These are phyloP conservation scores for Masticophis lateralis DNA, from an alignment of 2,797 vertebrate genomes.

Conservation along the genomic window DNA sequence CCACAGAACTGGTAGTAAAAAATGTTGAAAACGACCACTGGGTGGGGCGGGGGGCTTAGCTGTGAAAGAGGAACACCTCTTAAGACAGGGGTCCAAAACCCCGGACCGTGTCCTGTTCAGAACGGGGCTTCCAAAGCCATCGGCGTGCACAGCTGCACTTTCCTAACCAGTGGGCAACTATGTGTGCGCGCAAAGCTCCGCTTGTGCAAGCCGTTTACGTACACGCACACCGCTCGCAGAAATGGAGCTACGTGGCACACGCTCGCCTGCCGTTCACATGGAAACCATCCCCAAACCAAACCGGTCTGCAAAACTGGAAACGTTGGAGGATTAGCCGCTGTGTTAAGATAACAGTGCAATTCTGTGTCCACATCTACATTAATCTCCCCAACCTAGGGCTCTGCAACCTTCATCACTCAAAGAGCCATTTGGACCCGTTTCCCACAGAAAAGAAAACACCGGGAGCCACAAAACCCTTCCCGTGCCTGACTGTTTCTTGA, in stretches of 20 bases:
- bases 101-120: accelerated
- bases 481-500: no score
- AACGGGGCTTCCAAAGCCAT: background rate
- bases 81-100: background rate
- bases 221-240: accelerated
- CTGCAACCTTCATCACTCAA: no score
- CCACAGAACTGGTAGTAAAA: no score
- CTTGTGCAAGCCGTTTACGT: no score
- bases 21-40: no score
- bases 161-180: accelerated
- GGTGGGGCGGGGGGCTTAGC: background rate
- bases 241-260: no score
- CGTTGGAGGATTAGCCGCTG: background rate
- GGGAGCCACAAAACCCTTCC: no score
- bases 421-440: no score
- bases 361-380: background rate
- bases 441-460: no score
- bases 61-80: background rate
- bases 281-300: background rate
- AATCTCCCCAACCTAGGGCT: background rate
- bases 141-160: background rate
- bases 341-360: background rate
- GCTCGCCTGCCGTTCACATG: accelerated
- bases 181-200: accelerated
- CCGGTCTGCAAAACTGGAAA: background rate